Evolutionary conservation across 2,797 vertebrate genomes (phyloP), one percentile per base, ranked within the genome.

Genomic region (Yasuhikotakia modesta): DNA sequence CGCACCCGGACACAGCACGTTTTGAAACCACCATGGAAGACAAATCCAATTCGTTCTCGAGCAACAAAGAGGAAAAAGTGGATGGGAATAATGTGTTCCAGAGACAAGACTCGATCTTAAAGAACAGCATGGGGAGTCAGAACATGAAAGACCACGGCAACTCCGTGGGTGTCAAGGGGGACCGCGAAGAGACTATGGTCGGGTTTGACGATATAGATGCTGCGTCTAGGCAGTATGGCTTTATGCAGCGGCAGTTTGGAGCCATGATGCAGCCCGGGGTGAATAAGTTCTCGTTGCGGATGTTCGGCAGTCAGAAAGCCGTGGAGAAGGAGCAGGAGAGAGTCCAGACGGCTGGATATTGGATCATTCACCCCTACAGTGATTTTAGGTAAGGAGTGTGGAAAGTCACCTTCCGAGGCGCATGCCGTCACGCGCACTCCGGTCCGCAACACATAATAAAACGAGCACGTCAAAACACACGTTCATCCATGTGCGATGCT

Each of bases 331-430:
- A 99, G 86, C 97, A 99, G 86, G 96, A 99, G 92, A 91, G 97
- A 92, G 96, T 99, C 86, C 96, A 99, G 91, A 96, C 96, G 91
- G 96, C 97, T 87, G 97, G 97, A 87, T 97, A 98, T 92, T 99
- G 96, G 96, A 99, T 99, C 91, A 99, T 99, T 92, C 97, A 99
- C 90, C 97, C 97, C 14, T 98, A 98, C 93, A 99, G 97, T 87
- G 97, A 99, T 92, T 99, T 99, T 95, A 97, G 97, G 97, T 99
- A 94, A 96, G 95, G 80, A 83, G 85, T 84, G 87, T 81, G 87
- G 83, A 83, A 85, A 82, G 78, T 77, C 76, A 80, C 79, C 76
- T 76, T 80, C 80, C 39, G 70, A 82, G 72, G 81, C 85, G 86
- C 86, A 82, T 85, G 82, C 81, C 84, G 81, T 73, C 88, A 85